phyloP scores from a whole-genome alignment of 2,797 vertebrate species.

The Strix occidentalis region DNA sequence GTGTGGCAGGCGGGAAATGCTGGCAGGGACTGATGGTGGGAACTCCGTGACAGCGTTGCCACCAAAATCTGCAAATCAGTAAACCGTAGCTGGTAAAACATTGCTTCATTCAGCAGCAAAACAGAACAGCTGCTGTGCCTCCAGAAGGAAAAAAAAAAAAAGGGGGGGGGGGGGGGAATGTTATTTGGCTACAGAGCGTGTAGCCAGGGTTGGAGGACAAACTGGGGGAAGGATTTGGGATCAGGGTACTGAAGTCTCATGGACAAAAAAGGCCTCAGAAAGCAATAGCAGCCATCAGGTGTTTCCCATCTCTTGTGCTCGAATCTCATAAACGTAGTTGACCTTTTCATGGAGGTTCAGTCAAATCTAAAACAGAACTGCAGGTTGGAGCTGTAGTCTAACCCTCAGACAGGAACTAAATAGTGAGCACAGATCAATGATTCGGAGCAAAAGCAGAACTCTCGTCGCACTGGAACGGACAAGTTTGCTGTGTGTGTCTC shows the following conservation, averaged over 20 bases:
- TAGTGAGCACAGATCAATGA: background rate
- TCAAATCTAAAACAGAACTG: constrained; percentile 16
- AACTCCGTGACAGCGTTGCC: background rate
- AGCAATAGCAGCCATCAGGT: background rate
- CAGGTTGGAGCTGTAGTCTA: background rate
- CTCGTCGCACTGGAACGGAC: background rate
- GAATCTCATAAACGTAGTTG: background rate
- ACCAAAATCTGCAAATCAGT: constrained; percentile 43
- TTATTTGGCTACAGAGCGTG: background rate
- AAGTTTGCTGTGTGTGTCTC: background rate
- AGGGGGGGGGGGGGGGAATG: too few relatives aligned
- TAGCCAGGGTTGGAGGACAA: background rate
- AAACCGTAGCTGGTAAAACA: background rate
- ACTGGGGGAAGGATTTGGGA: background rate
- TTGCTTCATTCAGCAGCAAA: constrained; percentile 26
- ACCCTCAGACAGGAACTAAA: background rate
- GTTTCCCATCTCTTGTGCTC: background rate
- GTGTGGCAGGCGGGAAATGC: background rate
- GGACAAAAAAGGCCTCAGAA: background rate
- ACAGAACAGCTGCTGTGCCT: constrained; percentile 40
- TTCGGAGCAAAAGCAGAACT: constrained; percentile 4
- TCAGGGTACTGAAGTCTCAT: background rate
- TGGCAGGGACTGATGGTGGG: background rate
- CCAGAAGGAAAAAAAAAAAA: background rate
- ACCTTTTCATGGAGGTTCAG: background rate